Conservation (phyloP, 2,888 invertebrate species). For the Caenorhabditis sulstoni region DNA sequence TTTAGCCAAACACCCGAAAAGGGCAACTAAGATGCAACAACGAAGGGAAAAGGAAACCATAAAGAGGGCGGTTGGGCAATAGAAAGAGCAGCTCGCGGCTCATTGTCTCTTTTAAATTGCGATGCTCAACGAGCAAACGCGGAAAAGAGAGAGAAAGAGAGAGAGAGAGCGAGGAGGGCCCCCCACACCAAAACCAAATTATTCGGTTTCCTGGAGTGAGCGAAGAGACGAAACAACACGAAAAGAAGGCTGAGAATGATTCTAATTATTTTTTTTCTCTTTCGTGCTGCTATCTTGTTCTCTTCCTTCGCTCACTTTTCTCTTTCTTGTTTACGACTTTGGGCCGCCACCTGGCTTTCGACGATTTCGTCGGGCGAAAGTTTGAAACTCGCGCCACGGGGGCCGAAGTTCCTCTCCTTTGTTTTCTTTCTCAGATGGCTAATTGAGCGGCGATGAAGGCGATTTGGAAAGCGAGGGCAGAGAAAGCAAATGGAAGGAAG, state of each 20-base stretch:
- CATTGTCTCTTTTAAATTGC: slow-evolving; percentile 25
- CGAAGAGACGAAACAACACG: not conserved
- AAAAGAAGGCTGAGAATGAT: slow-evolving; percentile 11
- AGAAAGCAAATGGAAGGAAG: not conserved
- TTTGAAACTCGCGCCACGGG: slow-evolving; percentile 11
- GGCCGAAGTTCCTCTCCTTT: not conserved
- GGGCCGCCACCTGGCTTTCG: slow-evolving; percentile 35
- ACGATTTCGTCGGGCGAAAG: slow-evolving; percentile 6
- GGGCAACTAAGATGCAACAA: slow-evolving; percentile 16
- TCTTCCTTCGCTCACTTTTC: not conserved
- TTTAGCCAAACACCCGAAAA: not conserved
- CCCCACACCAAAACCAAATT: slow-evolving; percentile 14
- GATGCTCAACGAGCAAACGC: slow-evolving; percentile 2
- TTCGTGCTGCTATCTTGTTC: not conserved
- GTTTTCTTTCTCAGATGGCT: not conserved
- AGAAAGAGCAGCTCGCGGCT: not conserved
- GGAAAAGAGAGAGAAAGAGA: no score
- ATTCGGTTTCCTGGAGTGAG: not conserved
- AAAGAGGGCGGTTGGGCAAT: not conserved
- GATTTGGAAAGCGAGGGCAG: not conserved
- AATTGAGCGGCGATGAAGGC: not conserved
- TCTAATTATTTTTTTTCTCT: slow-evolving; percentile 18
- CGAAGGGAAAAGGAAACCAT: slow-evolving; percentile 9
- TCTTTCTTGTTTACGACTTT: slow-evolving; percentile 35
- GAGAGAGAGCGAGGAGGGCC: no score